phyloP scores from a whole-genome alignment of 2,888 invertebrate genomes.

The Odontomyia ornata region DNA sequence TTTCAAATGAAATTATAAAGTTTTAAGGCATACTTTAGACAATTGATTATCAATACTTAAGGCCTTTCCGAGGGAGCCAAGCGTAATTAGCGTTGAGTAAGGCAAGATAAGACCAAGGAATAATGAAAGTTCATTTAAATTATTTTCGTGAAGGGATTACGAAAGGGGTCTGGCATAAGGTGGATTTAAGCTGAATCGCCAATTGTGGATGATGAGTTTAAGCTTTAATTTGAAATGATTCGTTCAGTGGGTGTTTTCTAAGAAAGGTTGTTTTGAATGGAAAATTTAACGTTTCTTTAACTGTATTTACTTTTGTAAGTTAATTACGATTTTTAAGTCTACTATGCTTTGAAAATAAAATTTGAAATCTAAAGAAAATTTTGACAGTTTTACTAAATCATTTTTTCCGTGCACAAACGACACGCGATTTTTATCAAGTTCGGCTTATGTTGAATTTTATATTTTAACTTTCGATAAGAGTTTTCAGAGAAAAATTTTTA shows the following conservation, averaged over 20 bases:
- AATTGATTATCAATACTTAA: constrained; percentile 5
- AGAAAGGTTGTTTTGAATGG: too few species aligned
- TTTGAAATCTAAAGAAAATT: background rate
- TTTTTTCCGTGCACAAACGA: background rate
- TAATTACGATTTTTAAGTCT: too few species aligned
- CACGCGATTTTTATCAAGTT: constrained; percentile 27
- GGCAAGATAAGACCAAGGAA: background rate
- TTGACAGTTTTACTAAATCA: background rate
- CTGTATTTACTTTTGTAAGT: too few species aligned
- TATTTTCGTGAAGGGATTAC: too few species aligned
- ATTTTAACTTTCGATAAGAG: background rate
- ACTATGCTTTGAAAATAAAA: background rate
- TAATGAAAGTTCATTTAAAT: background rate
- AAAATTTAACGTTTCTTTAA: too few species aligned
- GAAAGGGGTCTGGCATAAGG: too few species aligned
- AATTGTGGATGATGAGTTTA: too few species aligned
- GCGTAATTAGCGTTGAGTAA: background rate
- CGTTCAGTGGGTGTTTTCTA: too few species aligned
- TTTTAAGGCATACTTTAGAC: constrained; percentile 3
- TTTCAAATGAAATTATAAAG: background rate
- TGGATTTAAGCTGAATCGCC: too few species aligned
- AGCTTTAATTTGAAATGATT: too few species aligned
- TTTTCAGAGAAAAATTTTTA: background rate
- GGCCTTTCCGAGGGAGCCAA: background rate
- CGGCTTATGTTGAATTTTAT: constrained; percentile 25